phyloP scores from a whole-genome alignment of 2,797 vertebrate genomes.

The Mus spretus region DNA sequence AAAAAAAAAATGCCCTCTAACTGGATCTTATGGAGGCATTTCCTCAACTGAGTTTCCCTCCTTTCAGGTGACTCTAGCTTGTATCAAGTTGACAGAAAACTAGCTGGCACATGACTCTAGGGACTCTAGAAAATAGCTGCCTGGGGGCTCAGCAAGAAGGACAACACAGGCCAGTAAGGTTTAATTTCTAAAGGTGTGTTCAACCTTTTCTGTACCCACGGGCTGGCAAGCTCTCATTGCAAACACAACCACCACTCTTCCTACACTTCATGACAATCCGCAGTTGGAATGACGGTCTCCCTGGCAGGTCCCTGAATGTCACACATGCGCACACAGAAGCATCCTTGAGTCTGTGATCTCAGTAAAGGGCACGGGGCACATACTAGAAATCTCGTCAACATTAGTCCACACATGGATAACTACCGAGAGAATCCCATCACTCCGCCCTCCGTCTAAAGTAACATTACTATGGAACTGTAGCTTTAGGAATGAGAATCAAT shows the following conservation, averaged over 20 bases:
- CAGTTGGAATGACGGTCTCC: neutral
- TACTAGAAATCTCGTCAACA: neutral
- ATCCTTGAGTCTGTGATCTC: neutral
- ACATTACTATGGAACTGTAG: neutral
- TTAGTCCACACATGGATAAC: neutral
- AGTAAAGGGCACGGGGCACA: rapidly evolving
- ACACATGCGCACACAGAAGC: neutral
- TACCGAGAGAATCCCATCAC: neutral
- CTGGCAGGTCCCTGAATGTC: neutral
- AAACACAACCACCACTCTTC: neutral
- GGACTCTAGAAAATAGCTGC: neutral
- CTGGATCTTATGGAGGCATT: neutral
- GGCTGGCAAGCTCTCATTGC: neutral
- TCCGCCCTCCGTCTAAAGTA: neutral
- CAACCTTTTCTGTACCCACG: slow-evolving; percentile 38
- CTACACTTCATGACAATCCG: neutral
- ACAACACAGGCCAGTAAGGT: neutral
- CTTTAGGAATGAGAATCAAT: neutral
- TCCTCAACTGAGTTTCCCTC: neutral
- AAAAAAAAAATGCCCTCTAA: neutral
- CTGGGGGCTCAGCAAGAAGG: neutral
- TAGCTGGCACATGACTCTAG: neutral
- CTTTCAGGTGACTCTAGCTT: neutral
- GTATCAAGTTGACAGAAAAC: neutral
- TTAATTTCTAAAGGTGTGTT: neutral